A percentile compares a stretch with the other conserved stretches of the same genome.
Conservation (phyloP, 2,888 invertebrate species). For the Palloptera scutellata region DNA sequence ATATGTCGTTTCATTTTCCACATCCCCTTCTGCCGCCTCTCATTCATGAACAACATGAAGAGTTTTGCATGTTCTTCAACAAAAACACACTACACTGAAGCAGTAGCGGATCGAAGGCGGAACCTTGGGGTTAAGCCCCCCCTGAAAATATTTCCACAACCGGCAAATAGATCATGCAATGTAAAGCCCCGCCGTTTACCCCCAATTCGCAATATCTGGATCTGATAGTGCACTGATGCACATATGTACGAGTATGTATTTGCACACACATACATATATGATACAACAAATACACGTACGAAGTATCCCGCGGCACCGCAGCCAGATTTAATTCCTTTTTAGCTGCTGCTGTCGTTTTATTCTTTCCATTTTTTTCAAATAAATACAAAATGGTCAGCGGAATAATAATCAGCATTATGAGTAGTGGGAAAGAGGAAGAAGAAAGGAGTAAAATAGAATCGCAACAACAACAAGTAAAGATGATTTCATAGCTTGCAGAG, state of each 20-base stretch:
- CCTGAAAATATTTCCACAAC: no score
- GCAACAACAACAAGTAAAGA: neutral
- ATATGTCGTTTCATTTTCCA: slow-evolving; percentile 11
- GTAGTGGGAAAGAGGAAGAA: neutral
- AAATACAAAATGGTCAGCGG: slow-evolving; percentile 48
- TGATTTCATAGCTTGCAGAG: neutral
- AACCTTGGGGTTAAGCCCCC: no score
- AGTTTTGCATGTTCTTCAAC: no score
- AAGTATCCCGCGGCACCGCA: slow-evolving; percentile 32
- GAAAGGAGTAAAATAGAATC: neutral
- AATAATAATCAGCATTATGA: slow-evolving; percentile 51
- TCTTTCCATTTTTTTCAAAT: slow-evolving; percentile 1
- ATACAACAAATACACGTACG: neutral
- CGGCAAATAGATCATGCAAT: no score
- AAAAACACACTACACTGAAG: no score
- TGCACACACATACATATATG: neutral
- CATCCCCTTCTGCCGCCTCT: neutral
- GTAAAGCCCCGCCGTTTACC: no score
- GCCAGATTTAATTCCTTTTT: slow-evolving; percentile 41
- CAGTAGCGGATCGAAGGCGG: no score
- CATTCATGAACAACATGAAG: no score
- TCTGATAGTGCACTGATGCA: no score
- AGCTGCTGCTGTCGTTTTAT: neutral
- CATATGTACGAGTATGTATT: neutral
- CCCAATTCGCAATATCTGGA: no score